Base-by-base conservation (phyloP, 2,888 invertebrate species). In the Melieria picta region DNA sequence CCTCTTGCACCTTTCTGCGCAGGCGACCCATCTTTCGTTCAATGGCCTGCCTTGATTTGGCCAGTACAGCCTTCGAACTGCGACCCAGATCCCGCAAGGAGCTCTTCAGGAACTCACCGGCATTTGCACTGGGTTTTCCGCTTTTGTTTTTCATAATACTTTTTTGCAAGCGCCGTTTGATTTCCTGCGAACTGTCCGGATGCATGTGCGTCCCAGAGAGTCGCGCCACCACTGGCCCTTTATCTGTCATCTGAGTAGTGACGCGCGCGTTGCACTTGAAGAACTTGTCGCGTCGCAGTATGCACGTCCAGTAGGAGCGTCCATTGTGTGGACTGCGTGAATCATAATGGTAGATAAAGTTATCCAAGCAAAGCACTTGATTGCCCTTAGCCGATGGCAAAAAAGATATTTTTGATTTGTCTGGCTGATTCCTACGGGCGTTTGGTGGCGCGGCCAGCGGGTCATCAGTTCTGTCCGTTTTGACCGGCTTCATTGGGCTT, bases 371-470 rank as follows among this genome's bases (percentile, higher is more conserved):
- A 1, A 84, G 76, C n/a, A 84, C 80, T 58, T 80, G 80, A 43
- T 82, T 81, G 0, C 83, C 84, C 61, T 83, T 84, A 4, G 82
- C 78, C n/a, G 84, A 83, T 0, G 84, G 84, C 52, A 84, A 67
- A 72, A 83, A 82, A 4, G 78, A 80, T 55, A 81, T 81, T 68
- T 83, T 82, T 13, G 80, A 78, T 66, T 70, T 75, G 66, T 7
- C 75, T 69, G 56, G 52, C 10, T 55, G 52, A 43, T 9, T 73
- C 71, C 67, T 71, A 61, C 43, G 74, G 72, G n/a, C 60, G 43
- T 74, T 72, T 13, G 72, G 64, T 9, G 76, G n/a, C 11, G 63
- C 75, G 52, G 74, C 74, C 61, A 76, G 60, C 1, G 76, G 73
- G 74, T 79, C 77, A 1, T 74, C 73, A 2, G 66, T 5, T 47